Conservation (phyloP, 2,888 invertebrate species). For the Torymus auratus region DNA sequence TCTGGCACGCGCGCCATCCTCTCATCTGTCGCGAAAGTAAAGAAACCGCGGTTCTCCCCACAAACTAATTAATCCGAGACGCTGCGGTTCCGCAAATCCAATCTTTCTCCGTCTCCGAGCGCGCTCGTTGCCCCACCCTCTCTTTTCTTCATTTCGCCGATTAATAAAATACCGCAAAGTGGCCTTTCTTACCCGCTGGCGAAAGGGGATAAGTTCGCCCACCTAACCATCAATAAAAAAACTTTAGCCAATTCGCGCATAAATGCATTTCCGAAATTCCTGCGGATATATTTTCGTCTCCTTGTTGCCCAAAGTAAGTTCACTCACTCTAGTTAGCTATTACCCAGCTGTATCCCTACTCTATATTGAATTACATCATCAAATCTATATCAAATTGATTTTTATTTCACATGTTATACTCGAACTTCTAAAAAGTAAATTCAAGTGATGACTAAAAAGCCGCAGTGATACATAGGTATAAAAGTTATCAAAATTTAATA, state of each 20-base stretch:
- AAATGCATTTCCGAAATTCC: conserved; percentile 20
- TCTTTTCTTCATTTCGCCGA: conserved; percentile 22
- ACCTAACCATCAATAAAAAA: conserved; percentile 7
- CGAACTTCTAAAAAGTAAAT: too few relatives aligned
- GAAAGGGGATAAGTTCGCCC: background rate
- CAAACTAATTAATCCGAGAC: conserved; percentile 49
- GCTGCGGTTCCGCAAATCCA: conserved; percentile 14
- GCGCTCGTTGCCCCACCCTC: background rate
- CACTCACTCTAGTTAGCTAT: too few relatives aligned
- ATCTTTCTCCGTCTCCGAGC: background rate
- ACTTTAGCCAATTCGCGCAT: background rate
- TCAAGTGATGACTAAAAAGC: too few relatives aligned
- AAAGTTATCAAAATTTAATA: too few relatives aligned
- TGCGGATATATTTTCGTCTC: background rate
- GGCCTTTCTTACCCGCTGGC: too few relatives aligned
- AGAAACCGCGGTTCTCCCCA: conserved; percentile 10
- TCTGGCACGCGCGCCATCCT: too few relatives aligned
- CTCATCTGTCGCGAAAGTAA: background rate
- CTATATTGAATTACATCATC: too few relatives aligned
- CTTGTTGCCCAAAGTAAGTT: too few relatives aligned
- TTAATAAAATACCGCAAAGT: conserved; percentile 21
- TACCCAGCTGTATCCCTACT: too few relatives aligned
- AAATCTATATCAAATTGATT: too few relatives aligned
- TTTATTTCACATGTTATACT: too few relatives aligned
- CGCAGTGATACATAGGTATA: too few relatives aligned